phyloP scores from a whole-genome alignment of 2,888 invertebrate species.

The Podotricha telesiphe region DNA sequence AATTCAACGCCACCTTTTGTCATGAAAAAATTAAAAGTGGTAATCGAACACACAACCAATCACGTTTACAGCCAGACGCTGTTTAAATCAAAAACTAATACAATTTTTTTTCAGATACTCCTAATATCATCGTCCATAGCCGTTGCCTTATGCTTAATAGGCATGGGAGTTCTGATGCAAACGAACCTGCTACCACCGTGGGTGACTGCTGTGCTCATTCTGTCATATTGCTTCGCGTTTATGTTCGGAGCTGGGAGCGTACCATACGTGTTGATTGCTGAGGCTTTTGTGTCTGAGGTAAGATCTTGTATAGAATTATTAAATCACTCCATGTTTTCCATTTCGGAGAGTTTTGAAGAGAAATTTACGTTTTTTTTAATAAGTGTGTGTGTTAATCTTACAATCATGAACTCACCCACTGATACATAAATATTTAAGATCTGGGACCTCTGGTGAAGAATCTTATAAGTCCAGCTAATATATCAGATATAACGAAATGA shows the following conservation, averaged over 20 bases:
- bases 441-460: too few relatives aligned
- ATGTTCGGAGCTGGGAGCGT: slow-evolving; percentile 71
- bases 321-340: too few relatives aligned
- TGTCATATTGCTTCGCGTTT: slow-evolving; percentile 69
- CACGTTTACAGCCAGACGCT: background rate
- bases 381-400: too few relatives aligned
- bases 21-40: too few relatives aligned
- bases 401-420: too few relatives aligned
- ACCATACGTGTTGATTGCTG: slow-evolving; percentile 61
- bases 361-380: too few relatives aligned
- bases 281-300: slow-evolving; percentile 66
- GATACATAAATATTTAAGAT: too few relatives aligned
- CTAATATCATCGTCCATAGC: slow-evolving; percentile 62
- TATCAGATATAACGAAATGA: too few relatives aligned
- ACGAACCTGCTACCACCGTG: slow-evolving; percentile 60
- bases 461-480: too few relatives aligned
- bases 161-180: slow-evolving; percentile 65
- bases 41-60: too few relatives aligned
- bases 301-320: slow-evolving; percentile 14
- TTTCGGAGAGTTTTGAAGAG: too few relatives aligned
- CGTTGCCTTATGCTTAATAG: slow-evolving; percentile 57
- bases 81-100: background rate
- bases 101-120: slow-evolving; percentile 58
- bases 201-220: slow-evolving; percentile 67
- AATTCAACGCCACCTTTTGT: too few relatives aligned